Percentiles rank a stretch among this genome's conserved stretches.
Conservation (phyloP, 2,797 vertebrate genomes). For the Muscicapa striata region DNA sequence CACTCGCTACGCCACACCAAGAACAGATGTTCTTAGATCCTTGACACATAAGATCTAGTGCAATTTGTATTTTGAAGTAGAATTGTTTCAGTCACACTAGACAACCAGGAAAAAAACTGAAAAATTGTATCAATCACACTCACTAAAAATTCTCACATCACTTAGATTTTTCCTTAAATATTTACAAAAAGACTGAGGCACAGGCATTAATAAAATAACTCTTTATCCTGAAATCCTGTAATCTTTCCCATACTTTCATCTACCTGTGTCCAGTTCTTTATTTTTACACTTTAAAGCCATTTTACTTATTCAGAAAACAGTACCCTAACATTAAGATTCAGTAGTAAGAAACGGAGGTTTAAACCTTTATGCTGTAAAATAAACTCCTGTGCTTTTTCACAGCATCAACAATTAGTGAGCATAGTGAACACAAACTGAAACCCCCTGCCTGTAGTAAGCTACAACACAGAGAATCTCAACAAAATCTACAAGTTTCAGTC, state of each 20-base stretch:
- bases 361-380: background rate
- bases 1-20: background rate
- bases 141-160: background rate
- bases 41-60: background rate
- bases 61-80: background rate
- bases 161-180: background rate
- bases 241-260: background rate
- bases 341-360: background rate
- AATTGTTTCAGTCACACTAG: background rate
- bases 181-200: background rate
- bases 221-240: background rate
- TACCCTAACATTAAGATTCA: background rate
- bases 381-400: background rate
- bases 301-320: background rate
- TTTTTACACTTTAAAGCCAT: background rate
- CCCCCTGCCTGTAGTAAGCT: background rate
- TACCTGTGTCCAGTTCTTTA: background rate
- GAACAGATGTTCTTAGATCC: background rate
- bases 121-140: background rate
- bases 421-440: background rate
- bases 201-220: background rate
- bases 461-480: background rate
- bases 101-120: background rate
- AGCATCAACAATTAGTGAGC: background rate
- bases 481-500: background rate